Evolutionary conservation across 2,113 vertebrate genomes (phyloP), one percentile per base, ranked within the genome.

Genomic region (Galbula dea): DNA sequence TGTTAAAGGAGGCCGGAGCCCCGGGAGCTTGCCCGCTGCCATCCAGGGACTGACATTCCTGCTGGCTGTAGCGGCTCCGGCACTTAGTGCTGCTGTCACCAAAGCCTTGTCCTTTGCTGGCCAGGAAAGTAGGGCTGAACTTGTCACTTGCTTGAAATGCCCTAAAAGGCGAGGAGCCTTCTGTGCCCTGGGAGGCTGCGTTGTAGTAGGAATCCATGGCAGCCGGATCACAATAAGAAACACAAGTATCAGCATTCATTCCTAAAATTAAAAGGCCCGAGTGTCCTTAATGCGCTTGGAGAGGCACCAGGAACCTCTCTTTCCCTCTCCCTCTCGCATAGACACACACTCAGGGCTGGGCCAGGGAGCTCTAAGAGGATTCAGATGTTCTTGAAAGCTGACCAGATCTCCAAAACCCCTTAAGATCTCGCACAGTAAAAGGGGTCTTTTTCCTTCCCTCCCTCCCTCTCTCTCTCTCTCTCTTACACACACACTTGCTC

Each of bases 201-300:
- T 98, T 98, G 98, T 99, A 99, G 98, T 99, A 99, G 97, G 99
- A 98, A 98, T 99, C 99, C 99, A 99, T 99, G 98, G 98, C 98
- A 98, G 98, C 98, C 97, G 99, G 98, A 91, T 99, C 99, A 98
- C 98, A 98, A 98, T 98, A 99, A 98, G 99, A 98, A 96, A 99
- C 98, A 97, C 99, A 99, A 91, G 98, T 98, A 98, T 99, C 98
- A 83, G 98, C 98, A 97, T 99, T 99, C 99, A 99, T 99, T 98
- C 98, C 98, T 98, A 98, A 98, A 98, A 97, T 97, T 96, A 98
- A 97, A 97, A 96, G 96, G 97, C 96, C 96, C 89, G 94, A 95
- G 94, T 91, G 97, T 96, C 96, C 96, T 96, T 96, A 96, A 93
- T 95, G 93, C 84, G 79, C 93, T 96, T 97, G 97, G 96, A 97